Evolutionary conservation across 2,888 invertebrate species (phyloP).

Genomic region (Drosophila barbarae): DNA sequence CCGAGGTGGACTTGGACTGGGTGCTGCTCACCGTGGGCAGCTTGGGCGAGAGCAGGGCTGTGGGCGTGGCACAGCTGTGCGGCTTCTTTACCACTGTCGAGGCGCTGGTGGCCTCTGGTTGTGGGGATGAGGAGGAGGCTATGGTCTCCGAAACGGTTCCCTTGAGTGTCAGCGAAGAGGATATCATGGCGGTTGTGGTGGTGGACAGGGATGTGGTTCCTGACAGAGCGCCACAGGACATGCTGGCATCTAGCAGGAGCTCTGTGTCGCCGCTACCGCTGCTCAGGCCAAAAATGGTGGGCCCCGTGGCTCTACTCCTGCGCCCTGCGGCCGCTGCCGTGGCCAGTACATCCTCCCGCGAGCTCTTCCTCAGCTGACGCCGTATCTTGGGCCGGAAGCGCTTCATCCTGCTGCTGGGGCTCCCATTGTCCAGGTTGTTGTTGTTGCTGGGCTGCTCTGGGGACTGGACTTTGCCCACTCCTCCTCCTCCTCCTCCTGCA

Average conservation of each 20-base stretch:
- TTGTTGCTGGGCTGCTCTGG: slow-evolving; percentile 69
- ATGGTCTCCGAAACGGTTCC: slow-evolving; percentile 11
- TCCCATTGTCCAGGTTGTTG: slow-evolving; percentile 67
- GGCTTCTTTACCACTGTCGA: slow-evolving; percentile 42
- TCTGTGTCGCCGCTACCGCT: slow-evolving; percentile 67
- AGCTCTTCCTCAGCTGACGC: slow-evolving; percentile 76
- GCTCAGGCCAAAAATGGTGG: slow-evolving; percentile 58
- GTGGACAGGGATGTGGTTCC: slow-evolving; percentile 1
- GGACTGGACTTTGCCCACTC: slow-evolving; percentile 52
- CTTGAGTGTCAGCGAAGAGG: slow-evolving; percentile 21
- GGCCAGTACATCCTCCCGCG: slow-evolving; percentile 72
- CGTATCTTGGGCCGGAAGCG: slow-evolving; percentile 80
- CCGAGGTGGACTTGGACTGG: slow-evolving; percentile 65
- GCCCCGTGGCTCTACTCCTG: slow-evolving; percentile 55
- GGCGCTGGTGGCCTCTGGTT: slow-evolving; percentile 30
- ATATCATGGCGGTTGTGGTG: slow-evolving; percentile 28
- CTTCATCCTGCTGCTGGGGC: slow-evolving; percentile 79
- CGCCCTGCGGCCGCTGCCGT: slow-evolving; percentile 56
- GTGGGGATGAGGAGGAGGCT: slow-evolving; percentile 1
- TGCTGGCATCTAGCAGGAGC: slow-evolving; percentile 70
- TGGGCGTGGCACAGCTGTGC: slow-evolving; percentile 64
- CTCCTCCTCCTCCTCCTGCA: slow-evolving; percentile 1
- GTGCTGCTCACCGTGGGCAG: slow-evolving; percentile 20
- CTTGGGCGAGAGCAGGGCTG: slow-evolving; percentile 54
- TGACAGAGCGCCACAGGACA: slow-evolving; percentile 32